These are phyloP conservation scores for Cyanoramphus novaezelandiae DNA, from an alignment of 2,113 vertebrate genomes.

Conservation along the genomic window DNA sequence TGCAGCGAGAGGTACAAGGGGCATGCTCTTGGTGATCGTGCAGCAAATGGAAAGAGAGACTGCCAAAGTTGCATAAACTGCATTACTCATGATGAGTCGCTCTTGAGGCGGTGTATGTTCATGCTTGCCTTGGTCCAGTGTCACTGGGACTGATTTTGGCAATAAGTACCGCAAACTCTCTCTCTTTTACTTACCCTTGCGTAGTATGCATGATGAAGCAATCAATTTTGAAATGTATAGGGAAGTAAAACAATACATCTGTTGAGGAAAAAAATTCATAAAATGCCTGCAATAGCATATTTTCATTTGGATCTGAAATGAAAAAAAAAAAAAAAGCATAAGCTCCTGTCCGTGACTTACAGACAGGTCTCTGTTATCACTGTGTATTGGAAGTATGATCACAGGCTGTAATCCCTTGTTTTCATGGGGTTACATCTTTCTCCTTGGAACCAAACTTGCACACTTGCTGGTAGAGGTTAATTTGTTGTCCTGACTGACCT, in stretches of 20 bases:
- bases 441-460: background rate
- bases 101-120: background rate
- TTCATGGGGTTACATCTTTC: fast-evolving
- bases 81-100: fast-evolving
- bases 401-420: background rate
- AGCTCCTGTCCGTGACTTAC: fast-evolving
- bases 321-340: fast-evolving
- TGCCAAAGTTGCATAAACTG: fast-evolving
- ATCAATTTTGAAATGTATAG: constrained; percentile 32
- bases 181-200: background rate
- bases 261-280: constrained; percentile 20
- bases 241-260: constrained; percentile 28
- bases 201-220: background rate
- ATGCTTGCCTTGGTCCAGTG: background rate
- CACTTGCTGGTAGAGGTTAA: fast-evolving
- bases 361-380: background rate
- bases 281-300: background rate
- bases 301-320: background rate
- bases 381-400: background rate
- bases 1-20: background rate
- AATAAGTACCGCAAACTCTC: fast-evolving
- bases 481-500: too few species aligned
- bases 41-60: background rate
- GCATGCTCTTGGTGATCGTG: background rate
- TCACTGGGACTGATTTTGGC: background rate